Evolutionary conservation across 1,140 invertebrate species (phyloP).

Genomic region (Drosophila bocki): DNA sequence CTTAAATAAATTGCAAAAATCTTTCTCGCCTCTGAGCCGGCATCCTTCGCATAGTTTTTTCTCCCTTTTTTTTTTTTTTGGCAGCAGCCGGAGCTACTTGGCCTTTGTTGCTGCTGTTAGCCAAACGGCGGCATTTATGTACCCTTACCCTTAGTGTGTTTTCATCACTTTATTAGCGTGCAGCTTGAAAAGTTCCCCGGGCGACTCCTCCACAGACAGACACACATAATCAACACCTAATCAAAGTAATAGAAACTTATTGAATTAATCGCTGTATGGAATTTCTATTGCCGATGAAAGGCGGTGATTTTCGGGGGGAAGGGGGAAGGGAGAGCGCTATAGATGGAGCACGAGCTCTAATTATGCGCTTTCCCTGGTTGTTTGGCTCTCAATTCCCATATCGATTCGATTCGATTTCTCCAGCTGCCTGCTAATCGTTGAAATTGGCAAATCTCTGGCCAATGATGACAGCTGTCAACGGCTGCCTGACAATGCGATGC

Average conservation of each 20-base stretch:
- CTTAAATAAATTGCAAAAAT: slow-evolving; percentile 83
- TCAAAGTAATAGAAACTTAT: slow-evolving; percentile 83
- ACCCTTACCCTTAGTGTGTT: slow-evolving; percentile 21
- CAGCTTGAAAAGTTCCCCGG: slow-evolving; percentile 60
- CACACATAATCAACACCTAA: slow-evolving; percentile 79
- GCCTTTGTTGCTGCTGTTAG: slow-evolving; percentile 60
- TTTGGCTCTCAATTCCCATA: not conserved
- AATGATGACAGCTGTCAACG: slow-evolving; percentile 70
- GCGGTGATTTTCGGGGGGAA: not conserved
- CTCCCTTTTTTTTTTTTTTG: slow-evolving; percentile 19
- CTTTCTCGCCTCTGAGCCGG: slow-evolving; percentile 72
- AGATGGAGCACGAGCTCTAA: slow-evolving; percentile 13
- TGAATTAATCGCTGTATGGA: slow-evolving; percentile 74
- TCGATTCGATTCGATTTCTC: slow-evolving; percentile 6
- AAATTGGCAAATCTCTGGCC: slow-evolving; percentile 62
- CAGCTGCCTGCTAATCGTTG: slow-evolving; percentile 52
- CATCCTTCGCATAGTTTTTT: slow-evolving; percentile 74
- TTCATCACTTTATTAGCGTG: slow-evolving; percentile 76
- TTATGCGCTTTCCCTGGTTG: slow-evolving; percentile 18
- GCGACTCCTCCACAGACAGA: slow-evolving; percentile 30
- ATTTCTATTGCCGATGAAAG: slow-evolving; percentile 66
- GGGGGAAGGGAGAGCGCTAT: fast-evolving
- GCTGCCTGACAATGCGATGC: slow-evolving; percentile 45
- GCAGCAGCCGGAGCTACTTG: slow-evolving; percentile 19
- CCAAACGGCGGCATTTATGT: slow-evolving; percentile 57